A percentile compares a stretch with the other conserved stretches of the same genome.
Evolutionary conservation across 2,888 invertebrate species (phyloP).

Genomic region (Eutolmus rufibarbis): DNA sequence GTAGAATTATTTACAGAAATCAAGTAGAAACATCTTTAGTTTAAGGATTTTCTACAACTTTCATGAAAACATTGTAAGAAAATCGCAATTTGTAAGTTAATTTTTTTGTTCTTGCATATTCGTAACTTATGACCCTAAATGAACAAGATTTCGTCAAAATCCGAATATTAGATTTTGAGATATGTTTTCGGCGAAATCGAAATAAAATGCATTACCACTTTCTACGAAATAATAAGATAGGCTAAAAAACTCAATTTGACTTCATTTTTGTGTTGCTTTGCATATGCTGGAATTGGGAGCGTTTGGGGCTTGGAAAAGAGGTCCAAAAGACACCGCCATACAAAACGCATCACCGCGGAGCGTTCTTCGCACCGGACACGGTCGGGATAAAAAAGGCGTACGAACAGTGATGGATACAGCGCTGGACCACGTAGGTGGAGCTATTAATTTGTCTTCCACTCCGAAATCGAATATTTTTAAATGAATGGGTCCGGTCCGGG

Average conservation of each 20-base stretch:
- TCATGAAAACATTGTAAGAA: too few relatives aligned
- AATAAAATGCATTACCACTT: too few relatives aligned
- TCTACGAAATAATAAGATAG: too few relatives aligned
- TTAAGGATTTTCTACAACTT: too few relatives aligned
- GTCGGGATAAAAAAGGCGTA: background rate
- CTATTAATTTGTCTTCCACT: constrained; percentile 19
- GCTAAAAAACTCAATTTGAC: background rate
- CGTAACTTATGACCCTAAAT: too few relatives aligned
- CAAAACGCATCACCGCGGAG: background rate
- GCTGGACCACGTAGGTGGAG: constrained; percentile 4
- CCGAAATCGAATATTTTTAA: constrained; percentile 5
- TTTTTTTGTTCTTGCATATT: too few relatives aligned
- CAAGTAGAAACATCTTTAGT: too few relatives aligned
- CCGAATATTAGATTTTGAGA: too few relatives aligned
- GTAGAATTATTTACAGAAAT: too few relatives aligned
- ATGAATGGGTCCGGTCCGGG: background rate
- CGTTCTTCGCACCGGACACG: background rate
- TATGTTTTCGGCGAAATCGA: too few relatives aligned
- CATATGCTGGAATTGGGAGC: background rate
- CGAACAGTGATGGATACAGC: background rate
- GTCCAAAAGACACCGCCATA: background rate
- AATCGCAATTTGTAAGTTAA: too few relatives aligned
- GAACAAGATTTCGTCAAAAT: too few relatives aligned
- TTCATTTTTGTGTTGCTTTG: constrained; percentile 23
- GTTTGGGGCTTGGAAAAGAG: background rate